Conservation (phyloP, 2,797 vertebrate genomes). For the Bovichtus diacanthus region DNA sequence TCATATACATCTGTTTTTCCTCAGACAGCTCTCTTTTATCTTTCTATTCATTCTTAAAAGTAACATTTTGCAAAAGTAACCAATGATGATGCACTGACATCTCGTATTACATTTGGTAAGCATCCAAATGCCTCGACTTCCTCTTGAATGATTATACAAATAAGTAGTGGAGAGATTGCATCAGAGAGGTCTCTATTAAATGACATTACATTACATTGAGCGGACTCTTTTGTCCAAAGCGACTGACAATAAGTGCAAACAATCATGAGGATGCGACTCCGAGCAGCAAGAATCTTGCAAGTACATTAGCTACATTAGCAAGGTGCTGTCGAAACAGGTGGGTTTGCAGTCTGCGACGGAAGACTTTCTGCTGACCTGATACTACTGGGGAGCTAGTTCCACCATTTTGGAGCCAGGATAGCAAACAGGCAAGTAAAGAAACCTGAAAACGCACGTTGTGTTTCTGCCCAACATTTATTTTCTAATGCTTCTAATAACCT, state of each 20-base stretch:
- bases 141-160: slow-evolving; percentile 36
- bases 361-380: too few species aligned
- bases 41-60: not conserved
- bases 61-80: slow-evolving; percentile 15
- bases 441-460: not conserved
- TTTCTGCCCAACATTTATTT: not conserved
- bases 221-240: too few species aligned
- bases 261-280: too few species aligned
- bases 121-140: slow-evolving; percentile 8
- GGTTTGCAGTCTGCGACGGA: too few species aligned
- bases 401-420: too few species aligned
- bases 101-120: slow-evolving; percentile 19
- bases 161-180: not conserved
- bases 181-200: not conserved
- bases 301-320: too few species aligned
- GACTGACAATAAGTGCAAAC: too few species aligned
- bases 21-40: not conserved
- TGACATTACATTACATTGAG: too few species aligned
- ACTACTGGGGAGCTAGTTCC: too few species aligned
- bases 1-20: not conserved
- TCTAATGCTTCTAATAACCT: not conserved
- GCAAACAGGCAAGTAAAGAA: too few species aligned
- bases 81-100: not conserved
- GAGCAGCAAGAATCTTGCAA: too few species aligned
- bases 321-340: too few species aligned